These are phyloP conservation scores for Acronicta alni DNA, from an alignment of 2,888 invertebrate genomes.

Conservation along the genomic window DNA sequence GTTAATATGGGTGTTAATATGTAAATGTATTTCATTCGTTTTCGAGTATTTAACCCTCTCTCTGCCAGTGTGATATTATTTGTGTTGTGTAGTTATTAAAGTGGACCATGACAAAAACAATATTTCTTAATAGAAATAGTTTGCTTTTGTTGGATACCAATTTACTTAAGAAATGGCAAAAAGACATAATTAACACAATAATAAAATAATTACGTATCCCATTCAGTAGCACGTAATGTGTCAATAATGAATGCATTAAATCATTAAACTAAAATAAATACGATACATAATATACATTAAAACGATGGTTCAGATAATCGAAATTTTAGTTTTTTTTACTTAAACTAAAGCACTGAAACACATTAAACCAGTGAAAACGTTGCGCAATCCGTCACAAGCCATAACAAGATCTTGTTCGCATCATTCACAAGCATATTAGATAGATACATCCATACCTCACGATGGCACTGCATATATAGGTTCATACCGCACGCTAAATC, in stretches of 20 bases:
- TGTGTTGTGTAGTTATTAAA: neutral
- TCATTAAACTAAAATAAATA: neutral
- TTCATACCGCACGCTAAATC: constrained; percentile 81
- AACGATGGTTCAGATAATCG: too few relatives aligned
- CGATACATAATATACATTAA: too few relatives aligned
- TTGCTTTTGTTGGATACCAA: neutral
- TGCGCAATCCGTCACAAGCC: constrained; percentile 32
- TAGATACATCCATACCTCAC: constrained; percentile 83
- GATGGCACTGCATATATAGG: constrained; percentile 88
- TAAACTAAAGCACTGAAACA: constrained; percentile 5
- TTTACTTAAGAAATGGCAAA: too few relatives aligned
- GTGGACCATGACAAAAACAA: neutral
- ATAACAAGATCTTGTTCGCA: constrained; percentile 18
- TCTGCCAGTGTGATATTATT: neutral
- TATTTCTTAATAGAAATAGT: neutral
- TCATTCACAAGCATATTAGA: constrained; percentile 51
- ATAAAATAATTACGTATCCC: neutral
- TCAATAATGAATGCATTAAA: neutral
- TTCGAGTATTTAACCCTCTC: constrained; percentile 1
- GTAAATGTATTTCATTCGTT: neutral
- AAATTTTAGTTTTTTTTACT: too few relatives aligned
- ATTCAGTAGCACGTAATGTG: neutral
- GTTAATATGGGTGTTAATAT: too few relatives aligned
- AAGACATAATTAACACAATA: neutral
- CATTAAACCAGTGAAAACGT: constrained; percentile 21